Base-by-base conservation (phyloP, 2,888 invertebrate genomes). In the Cheilosia vernalis region DNA sequence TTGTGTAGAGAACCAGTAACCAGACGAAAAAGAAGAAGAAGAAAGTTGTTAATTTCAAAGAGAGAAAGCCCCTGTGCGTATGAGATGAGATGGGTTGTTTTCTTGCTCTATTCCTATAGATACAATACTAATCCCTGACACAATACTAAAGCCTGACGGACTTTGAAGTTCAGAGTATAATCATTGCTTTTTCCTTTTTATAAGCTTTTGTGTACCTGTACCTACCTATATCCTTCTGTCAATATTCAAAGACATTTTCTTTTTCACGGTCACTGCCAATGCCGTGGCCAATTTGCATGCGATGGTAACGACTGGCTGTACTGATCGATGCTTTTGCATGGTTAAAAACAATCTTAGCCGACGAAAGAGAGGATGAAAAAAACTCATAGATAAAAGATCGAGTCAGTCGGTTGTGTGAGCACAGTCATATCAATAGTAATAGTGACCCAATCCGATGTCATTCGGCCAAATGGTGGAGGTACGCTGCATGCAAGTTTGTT, bases 261-360 rank as follows among this genome's bases (percentile, higher is more conserved):
- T 33, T 33, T 10, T 33, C 10, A 51, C 51, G 70, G 70, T 72
- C 70, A 72, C 60, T 72, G 70, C 70, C 70, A 72, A 72, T 72
- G 70, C 19, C 51, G 37, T 47, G 47, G 51, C 27, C 37, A 72
- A 60, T 72, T 72, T 72, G 70, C 58, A 58, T 70, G 40, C 3
- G 5, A 27, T 27, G 24, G 24, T 33, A 56, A 30, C 33, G 17
- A 56, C 30, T 47, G 42, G 10, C 10, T 33, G 3, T 33, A 33
- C 2, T 10, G 10, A 56, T 30, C 56, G 56, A 33, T 24, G 17
- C 24, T 40, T 37, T 21, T 19, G 17, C 30, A 53, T 27, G 30
- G 33, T 30, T 10, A 3, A 33, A 10, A 33, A 33, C 33, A 33
- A 33, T 9, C 33, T 44, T 17, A 30, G n/a, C 53, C 53, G 27